A percentile compares a stretch with the other conserved stretches of the same genome.
phyloP scores from a whole-genome alignment of 2,113 vertebrate species.

The Syngnathus scovelli region DNA sequence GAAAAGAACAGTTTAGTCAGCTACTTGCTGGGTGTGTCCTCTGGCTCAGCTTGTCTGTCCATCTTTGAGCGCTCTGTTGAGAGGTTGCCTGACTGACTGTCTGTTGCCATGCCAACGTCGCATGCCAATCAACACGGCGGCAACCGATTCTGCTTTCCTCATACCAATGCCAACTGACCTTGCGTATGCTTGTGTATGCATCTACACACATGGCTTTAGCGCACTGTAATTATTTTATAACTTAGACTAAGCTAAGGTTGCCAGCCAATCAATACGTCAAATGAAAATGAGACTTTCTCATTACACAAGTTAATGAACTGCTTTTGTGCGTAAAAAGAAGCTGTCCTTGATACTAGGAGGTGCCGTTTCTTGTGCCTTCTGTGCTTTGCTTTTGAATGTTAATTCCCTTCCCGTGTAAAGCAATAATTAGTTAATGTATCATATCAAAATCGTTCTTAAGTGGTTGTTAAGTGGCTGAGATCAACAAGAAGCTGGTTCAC shows the following conservation, averaged over 20 bases:
- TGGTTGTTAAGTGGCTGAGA: conserved; percentile 1
- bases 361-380: conserved; percentile 39
- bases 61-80: conserved; percentile 40
- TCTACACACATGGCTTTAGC: not conserved
- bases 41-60: conserved; percentile 41
- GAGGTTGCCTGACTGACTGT: conserved; percentile 43
- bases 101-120: conserved; percentile 51
- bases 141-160: conserved; percentile 27
- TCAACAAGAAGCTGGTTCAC: not conserved
- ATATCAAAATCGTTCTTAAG: not conserved
- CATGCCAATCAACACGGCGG: conserved; percentile 51
- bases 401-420: conserved; percentile 22
- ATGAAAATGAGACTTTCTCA: conserved; percentile 48
- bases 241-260: conserved; percentile 26
- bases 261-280: conserved; percentile 31
- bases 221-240: conserved; percentile 4
- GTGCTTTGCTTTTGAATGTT: conserved; percentile 33
- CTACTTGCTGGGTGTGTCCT: conserved; percentile 48
- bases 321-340: conserved; percentile 42
- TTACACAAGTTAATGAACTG: conserved; percentile 59
- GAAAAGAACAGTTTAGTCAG: conserved; percentile 22
- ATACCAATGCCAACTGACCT: conserved; percentile 23
- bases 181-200: not conserved
- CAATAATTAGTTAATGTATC: conserved; percentile 24
- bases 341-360: conserved; percentile 35